These are phyloP conservation scores for Psix sp. DNA, from an alignment of 1,140 invertebrate genomes.

Conservation along the genomic window DNA sequence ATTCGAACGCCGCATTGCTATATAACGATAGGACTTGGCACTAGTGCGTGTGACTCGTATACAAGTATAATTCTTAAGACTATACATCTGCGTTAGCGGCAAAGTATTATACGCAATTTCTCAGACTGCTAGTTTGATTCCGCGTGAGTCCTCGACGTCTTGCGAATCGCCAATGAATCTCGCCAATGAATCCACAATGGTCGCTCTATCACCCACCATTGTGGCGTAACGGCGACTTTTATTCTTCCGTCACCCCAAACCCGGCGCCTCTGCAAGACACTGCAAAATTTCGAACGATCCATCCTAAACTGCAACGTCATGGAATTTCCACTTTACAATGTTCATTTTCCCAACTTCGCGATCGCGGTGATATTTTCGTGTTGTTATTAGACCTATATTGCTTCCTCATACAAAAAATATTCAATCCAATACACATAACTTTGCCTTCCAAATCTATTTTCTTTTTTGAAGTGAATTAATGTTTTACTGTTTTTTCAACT, in stretches of 20 bases:
- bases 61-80: conserved; percentile 34
- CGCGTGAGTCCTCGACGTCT: conserved; percentile 16
- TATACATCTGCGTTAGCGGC: conserved; percentile 22
- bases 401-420: not conserved
- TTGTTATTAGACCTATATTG: conserved; percentile 21
- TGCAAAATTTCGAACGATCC: conserved; percentile 23
- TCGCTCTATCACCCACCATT: conserved; percentile 12
- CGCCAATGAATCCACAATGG: conserved; percentile 25
- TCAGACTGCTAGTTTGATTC: conserved; percentile 24
- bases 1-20: conserved; percentile 10
- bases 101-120: conserved; percentile 17
- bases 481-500: not conserved
- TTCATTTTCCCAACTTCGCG: conserved; percentile 23
- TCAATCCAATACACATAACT: conserved; percentile 3
- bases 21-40: conserved; percentile 13
- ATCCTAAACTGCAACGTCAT: conserved; percentile 20
- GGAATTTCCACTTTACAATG: conserved; percentile 31
- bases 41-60: conserved; percentile 19
- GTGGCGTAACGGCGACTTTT: conserved; percentile 20
- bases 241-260: conserved; percentile 14
- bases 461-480: not conserved
- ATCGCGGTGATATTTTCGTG: conserved; percentile 10
- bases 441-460: not conserved
- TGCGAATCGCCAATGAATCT: conserved; percentile 14
- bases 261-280: conserved; percentile 3